These are phyloP conservation scores for Psylliodes chrysocephalus DNA, from an alignment of 2,888 invertebrate species.

Conservation along the genomic window DNA sequence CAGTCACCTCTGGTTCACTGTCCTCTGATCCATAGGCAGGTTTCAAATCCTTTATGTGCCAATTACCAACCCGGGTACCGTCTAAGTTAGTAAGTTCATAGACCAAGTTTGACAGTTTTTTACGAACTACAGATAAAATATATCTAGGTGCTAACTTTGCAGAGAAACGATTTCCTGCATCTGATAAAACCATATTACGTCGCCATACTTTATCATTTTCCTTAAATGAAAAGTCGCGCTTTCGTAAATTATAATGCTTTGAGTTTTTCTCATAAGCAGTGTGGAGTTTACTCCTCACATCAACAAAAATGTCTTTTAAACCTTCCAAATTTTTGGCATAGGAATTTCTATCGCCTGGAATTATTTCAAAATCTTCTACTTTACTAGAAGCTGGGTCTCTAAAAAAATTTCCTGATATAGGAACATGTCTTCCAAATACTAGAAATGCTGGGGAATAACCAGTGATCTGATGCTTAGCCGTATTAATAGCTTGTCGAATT, in stretches of 20 bases:
- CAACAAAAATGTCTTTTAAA: no score
- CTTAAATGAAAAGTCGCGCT: constrained; percentile 17
- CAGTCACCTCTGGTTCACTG: no score
- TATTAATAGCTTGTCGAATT: constrained; percentile 49
- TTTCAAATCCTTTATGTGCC: constrained; percentile 9
- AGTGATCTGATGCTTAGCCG: constrained; percentile 47
- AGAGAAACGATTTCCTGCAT: constrained; percentile 12
- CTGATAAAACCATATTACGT: constrained; percentile 33
- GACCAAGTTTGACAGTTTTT: background rate
- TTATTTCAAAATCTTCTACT: no score
- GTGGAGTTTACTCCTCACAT: constrained; percentile 19
- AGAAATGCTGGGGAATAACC: no score
- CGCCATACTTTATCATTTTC: constrained; percentile 32
- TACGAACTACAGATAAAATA: no score
- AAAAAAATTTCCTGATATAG: no score
- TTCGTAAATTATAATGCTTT: constrained; percentile 34
- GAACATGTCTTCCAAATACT: no score
- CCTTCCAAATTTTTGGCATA: no score
- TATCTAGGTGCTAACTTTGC: background rate
- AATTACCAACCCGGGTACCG: constrained; percentile 2
- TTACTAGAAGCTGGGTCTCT: no score
- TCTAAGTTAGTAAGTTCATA: background rate
- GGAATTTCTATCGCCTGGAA: no score
- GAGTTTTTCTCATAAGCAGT: constrained; percentile 26
- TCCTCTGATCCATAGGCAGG: no score